phyloP scores from a whole-genome alignment of 2,888 invertebrate genomes.

The Aphelenchoides bicaudatus region DNA sequence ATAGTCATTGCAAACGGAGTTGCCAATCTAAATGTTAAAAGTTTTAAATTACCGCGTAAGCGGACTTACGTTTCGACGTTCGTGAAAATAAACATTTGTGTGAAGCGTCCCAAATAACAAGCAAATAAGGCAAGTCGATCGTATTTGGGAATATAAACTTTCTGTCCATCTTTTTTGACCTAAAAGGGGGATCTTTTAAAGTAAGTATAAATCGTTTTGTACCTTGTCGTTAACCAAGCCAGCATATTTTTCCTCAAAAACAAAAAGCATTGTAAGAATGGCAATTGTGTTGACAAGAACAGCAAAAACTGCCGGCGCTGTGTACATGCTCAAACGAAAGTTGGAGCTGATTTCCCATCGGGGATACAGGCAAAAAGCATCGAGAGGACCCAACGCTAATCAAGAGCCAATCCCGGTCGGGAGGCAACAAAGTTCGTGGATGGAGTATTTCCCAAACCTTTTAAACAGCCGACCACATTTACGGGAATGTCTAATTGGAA shows the following conservation, averaged over 20 bases:
- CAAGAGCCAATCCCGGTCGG: too few species aligned
- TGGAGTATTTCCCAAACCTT: too few species aligned
- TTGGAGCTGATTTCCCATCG: too few species aligned
- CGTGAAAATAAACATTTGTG: conserved; percentile 61
- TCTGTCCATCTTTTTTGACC: not conserved
- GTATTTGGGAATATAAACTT: conserved; percentile 35
- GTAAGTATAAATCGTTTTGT: not conserved
- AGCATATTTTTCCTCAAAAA: conserved; percentile 27
- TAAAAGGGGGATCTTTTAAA: not conserved
- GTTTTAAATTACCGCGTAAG: conserved; percentile 32
- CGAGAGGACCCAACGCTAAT: too few species aligned
- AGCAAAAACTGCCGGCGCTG: conserved; percentile 25
- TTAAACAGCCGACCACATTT: too few species aligned
- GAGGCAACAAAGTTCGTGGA: too few species aligned
- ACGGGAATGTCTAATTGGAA: too few species aligned
- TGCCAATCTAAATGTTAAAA: conserved; percentile 40
- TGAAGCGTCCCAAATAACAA: conserved; percentile 60
- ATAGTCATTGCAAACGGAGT: conserved; percentile 63
- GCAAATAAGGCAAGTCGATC: conserved; percentile 42
- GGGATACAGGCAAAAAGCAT: too few species aligned
- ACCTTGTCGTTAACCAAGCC: conserved; percentile 1
- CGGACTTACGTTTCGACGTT: conserved; percentile 62
- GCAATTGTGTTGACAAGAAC: conserved; percentile 21
- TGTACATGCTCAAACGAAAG: conserved; percentile 28
- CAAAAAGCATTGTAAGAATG: conserved; percentile 7